Percentiles rank a stretch among this genome's conserved stretches.
These are phyloP conservation scores for Ecliptopera silaceata DNA, from an alignment of 2,888 invertebrate genomes.

Conservation along the genomic window DNA sequence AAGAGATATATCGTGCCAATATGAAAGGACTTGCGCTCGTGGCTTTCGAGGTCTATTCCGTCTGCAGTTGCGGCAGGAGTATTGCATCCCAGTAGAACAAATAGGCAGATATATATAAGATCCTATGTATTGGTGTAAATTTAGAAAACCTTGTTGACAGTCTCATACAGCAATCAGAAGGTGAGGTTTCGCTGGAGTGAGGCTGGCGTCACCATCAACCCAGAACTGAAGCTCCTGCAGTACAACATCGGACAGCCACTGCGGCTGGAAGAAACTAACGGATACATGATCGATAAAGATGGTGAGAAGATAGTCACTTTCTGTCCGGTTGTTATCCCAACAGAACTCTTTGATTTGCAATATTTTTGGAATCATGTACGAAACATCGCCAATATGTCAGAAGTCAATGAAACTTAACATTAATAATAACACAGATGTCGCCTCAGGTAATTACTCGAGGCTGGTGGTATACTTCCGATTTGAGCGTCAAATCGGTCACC, in stretches of 20 bases:
- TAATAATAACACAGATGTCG: not conserved
- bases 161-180: slow-evolving; percentile 91
- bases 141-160: slow-evolving; percentile 67
- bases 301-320: slow-evolving; percentile 64
- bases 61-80: no score
- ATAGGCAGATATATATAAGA: no score
- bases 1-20: no score
- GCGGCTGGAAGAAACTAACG: slow-evolving; percentile 87
- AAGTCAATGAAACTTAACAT: no score
- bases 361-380: no score
- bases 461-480: slow-evolving; percentile 91
- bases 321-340: not conserved
- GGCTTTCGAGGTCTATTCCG: no score
- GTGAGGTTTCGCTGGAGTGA: slow-evolving; percentile 89
- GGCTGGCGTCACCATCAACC: slow-evolving; percentile 89
- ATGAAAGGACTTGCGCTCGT: no score
- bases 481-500: slow-evolving; percentile 92
- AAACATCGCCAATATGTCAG: no score
- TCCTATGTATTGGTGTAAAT: no score
- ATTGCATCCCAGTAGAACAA: no score
- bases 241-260: slow-evolving; percentile 90
- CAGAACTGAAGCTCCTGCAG: slow-evolving; percentile 90
- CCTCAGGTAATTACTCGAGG: slow-evolving; percentile 88
- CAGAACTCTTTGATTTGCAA: no score
- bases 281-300: slow-evolving; percentile 90